Base-by-base conservation (phyloP, 1,140 invertebrate genomes). In the Diploscapter pachys region DNA sequence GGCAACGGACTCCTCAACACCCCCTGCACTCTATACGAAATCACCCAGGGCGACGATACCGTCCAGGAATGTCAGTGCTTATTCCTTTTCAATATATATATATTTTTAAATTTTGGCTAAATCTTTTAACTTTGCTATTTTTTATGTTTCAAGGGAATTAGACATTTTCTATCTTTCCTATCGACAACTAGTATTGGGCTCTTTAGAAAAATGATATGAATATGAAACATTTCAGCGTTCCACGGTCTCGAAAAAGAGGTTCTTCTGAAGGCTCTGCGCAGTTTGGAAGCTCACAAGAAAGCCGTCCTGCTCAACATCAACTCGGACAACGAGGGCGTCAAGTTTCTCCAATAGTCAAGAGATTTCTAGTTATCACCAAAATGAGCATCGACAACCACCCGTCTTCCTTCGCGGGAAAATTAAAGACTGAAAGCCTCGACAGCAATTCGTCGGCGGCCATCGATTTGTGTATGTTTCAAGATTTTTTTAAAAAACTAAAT, bases 21-120 rank as follows among this genome's bases (percentile, higher is more conserved):
- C 73, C 93, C 97, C 4, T 93, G 94, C 81, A 98, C 95, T 4
- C 87, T 97, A 2, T 97, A 91, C 88, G 95, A 98, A 87, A 87
- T 98, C 72, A 89, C 89, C 4, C 89, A 92, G 82, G 93, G 93
- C 3, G 93, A 96, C 69, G 91, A 92, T 82, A 90, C 91, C 52
- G 86, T 87, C 53, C 89, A 90, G 81, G 83, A 88, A 83, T 87
- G 85, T 87, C 53, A 72, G 81, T 78, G 4, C 13, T 63, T 53
- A 13, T 49, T 31, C 31, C 31, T 31, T 50, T 11, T 31, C 31
- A 31, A 5, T 51, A 13, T 53, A 55, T n/a, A 51, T 9, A 51
- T 48, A 6, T 13, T 75, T 9, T n/a, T 75, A 74, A 31, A 31
- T 31, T 31, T 31, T 1, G 31, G 31, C 31, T 31, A 31, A 31